Evolutionary conservation across 2,113 vertebrate species (phyloP), one percentile per base, ranked within the genome.

Genomic region (Artemisiospiza belli): DNA sequence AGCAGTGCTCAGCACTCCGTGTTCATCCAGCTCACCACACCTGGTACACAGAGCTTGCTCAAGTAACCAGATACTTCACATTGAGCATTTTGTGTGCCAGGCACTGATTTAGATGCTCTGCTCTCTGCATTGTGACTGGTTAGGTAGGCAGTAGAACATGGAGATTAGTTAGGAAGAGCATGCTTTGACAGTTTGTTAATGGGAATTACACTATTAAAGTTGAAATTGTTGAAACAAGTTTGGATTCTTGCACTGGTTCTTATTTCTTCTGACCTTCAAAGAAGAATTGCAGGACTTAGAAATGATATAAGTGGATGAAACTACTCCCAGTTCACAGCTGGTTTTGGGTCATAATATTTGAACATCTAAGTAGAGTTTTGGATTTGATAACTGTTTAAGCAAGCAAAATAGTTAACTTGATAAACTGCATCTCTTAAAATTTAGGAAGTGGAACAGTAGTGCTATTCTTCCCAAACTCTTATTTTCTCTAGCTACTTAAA

Each of bases 241-340:
- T 47, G 63, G 51, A 52, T 87, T 85, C 83, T 94, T 31, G 27
- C 21, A 3, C 64, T 94, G 66, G 11, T 66, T 84, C 74, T 95
- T 91, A 76, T 74, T 94, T 94, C 82, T 92, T 81, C 25, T 83
- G 35, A 69, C 33, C 19, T 63, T 90, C 58, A 44, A 78, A 92
- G 68, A 81, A 90, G 73, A 59, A n/a, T 81, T 87, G 19, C 39
- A 87, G 61, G 44, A 84, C 19, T 24, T 44, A 68, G 47, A 43
- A 89, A 52, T 66, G 39, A 67, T 68, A 43, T 41, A 77, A 52
- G 11, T 80, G 75, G 14, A 63, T 67, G 24, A 70, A 80, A 67
- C 37, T 79, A 22, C 63, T 91, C 43, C 18, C 27, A 44, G 46
- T 64, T 73, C 59, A 69, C 54, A 37, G 14, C 3, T 5, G 8